Conservation (phyloP, 64 coral and sea anemone species). For the Pocillopora damicornis region DNA sequence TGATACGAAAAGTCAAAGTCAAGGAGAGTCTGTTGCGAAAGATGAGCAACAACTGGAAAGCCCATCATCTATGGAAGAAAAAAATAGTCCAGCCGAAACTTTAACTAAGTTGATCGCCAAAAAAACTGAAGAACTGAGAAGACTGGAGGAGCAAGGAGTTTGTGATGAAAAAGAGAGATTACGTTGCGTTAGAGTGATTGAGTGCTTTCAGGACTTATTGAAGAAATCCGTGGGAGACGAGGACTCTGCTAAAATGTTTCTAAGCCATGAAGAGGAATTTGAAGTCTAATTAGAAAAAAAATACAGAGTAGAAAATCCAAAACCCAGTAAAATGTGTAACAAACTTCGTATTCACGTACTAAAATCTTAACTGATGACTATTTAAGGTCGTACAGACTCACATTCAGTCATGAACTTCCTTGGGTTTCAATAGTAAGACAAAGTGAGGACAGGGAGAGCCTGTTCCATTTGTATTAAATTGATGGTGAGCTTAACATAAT, state of each 20-base stretch:
- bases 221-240: not conserved
- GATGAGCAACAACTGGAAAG: not conserved
- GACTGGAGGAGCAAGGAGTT: not conserved
- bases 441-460: no score
- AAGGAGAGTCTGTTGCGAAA: not conserved
- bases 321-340: not conserved
- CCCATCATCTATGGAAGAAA: not conserved
- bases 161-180: slow-evolving; percentile 21
- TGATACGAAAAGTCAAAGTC: not conserved
- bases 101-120: not conserved
- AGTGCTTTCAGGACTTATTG: slow-evolving; percentile 24
- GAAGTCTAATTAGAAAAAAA: not conserved
- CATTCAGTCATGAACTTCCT: no score
- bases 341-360: no score
- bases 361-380: no score
- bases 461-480: no score
- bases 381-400: no score
- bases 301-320: not conserved
- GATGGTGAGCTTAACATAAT: no score
- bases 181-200: slow-evolving; percentile 15
- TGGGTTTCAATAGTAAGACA: no score
- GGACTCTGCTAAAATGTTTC: not conserved
- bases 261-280: not conserved
- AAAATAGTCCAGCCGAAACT: not conserved
- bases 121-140: slow-evolving; percentile 2